Evolutionary conservation across 2,797 vertebrate genomes (phyloP), one percentile per base, ranked within the genome.

Genomic region (Helarctos malayanus): DNA sequence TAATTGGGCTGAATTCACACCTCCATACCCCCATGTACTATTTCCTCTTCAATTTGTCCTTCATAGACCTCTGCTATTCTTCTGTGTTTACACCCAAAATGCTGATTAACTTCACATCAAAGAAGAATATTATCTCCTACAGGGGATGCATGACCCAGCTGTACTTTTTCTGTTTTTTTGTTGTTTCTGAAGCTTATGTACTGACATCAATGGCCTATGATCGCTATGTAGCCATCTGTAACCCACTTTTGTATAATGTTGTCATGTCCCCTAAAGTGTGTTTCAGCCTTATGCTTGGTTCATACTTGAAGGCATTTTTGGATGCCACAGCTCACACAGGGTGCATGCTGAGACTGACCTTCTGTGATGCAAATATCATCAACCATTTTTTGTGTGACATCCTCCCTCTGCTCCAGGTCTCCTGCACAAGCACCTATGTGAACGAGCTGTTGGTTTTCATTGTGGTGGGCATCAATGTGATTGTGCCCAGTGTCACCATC

Each of bases 351-450:
- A 91, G 82, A 38, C 75, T 97, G 73, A 91, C 56, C 0, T 98
- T 96, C 61, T 98, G 96, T 91, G 78, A 84, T n/a, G 87, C n/a
- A 7, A 96, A 92, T 4, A 61, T 14, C 6, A 95, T 97, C 71
- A 96, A 95, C 23, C 95, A 97, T 14, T 97, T 97, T 59, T 97
- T 97, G 13, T 98, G 96, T 97, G 97, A 98, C 49, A 52, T 95
- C 56, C 35, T 82, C 6, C 95, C 97, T 14, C 0, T 97, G 5
- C 29, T 96, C 4, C 23, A 95, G 54, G 88, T 97, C 1, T 97
- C 93, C 15, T 97, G 93, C 7, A 91, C 78, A 0, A 85, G n/a
- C 54, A 96, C 87, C 2, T 38, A 93, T 1, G 5, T n/a, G 32
- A 97, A 80, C 15, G 82, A 94, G 11, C 15, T 91, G 59, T 76